Percentiles rank a stretch among this genome's conserved stretches.
Evolutionary conservation across 2,113 vertebrate species (phyloP).

Genomic region (Hyperoodon ampullatus): DNA sequence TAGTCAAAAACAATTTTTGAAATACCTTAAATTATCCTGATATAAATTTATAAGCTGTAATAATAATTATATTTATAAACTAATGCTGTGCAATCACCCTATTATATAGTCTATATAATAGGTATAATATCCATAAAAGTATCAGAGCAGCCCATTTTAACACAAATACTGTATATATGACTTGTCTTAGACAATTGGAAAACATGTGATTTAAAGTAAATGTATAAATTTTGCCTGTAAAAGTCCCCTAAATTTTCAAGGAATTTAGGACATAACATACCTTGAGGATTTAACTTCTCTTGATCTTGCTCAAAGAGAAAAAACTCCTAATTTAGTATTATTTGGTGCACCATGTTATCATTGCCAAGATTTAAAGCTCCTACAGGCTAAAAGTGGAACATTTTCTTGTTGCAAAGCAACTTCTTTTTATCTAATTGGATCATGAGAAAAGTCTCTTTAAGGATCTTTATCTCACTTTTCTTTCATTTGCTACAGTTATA

Average conservation of each 20-base stretch:
- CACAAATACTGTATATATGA: neutral
- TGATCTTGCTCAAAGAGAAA: neutral
- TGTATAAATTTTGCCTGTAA: neutral
- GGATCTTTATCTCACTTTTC: neutral
- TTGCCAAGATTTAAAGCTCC: conserved; percentile 3
- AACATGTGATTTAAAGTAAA: neutral
- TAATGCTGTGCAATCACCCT: neutral
- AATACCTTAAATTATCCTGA: neutral
- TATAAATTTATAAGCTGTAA: neutral
- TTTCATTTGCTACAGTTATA: neutral
- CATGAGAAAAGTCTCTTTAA: neutral
- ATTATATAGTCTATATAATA: neutral
- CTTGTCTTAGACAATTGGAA: neutral
- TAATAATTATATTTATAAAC: neutral
- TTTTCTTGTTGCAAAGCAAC: neutral
- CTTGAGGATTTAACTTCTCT: neutral
- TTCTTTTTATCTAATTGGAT: neutral
- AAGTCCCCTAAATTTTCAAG: neutral
- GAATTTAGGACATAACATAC: neutral
- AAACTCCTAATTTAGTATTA: neutral
- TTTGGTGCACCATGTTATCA: neutral
- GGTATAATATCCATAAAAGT: neutral
- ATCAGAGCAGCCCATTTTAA: neutral
- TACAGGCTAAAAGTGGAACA: neutral
- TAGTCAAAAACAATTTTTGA: neutral